Percentiles rank a stretch among this genome's conserved stretches.
phyloP scores from a whole-genome alignment of 2,888 invertebrate species.

The Papilio demoleus region DNA sequence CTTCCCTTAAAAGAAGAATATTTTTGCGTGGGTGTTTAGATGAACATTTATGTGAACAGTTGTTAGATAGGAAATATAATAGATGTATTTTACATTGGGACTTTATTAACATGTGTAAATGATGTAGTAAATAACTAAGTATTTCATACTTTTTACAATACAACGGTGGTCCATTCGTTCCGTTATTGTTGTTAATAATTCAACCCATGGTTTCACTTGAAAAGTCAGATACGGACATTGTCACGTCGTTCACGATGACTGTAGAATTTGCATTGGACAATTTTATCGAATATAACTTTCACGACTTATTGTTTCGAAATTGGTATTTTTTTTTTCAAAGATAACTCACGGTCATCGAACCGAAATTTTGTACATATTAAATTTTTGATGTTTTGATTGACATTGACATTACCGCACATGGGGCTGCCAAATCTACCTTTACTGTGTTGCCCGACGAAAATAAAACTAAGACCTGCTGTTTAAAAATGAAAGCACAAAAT shows the following conservation, averaged over 20 bases:
- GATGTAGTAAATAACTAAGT: not conserved
- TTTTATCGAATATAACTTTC: constrained; percentile 13
- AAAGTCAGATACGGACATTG: constrained; percentile 1
- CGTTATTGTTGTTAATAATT: constrained; percentile 51
- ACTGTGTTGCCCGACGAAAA: not conserved
- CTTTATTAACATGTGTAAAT: not conserved
- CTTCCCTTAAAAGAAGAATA: constrained; percentile 8
- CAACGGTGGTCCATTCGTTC: constrained; percentile 68
- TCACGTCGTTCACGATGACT: constrained; percentile 6
- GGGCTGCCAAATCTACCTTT: not conserved
- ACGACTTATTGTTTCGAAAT: constrained; percentile 10
- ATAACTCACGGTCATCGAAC: constrained; percentile 33
- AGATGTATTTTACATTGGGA: not conserved
- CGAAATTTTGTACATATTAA: constrained; percentile 21
- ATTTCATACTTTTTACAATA: constrained; percentile 64
- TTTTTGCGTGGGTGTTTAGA: constrained; percentile 53
- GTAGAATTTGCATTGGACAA: not conserved
- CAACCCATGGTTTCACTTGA: constrained; percentile 34
- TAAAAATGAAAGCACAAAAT: not conserved
- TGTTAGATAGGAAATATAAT: not conserved
- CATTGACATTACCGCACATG: constrained; percentile 16
- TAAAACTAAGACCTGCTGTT: not conserved
- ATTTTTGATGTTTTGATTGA: constrained; percentile 25
- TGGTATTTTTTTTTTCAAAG: constrained; percentile 24
- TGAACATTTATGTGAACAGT: constrained; percentile 22